These are phyloP conservation scores for Acleris holmiana DNA, from an alignment of 2,888 invertebrate species.

Conservation along the genomic window DNA sequence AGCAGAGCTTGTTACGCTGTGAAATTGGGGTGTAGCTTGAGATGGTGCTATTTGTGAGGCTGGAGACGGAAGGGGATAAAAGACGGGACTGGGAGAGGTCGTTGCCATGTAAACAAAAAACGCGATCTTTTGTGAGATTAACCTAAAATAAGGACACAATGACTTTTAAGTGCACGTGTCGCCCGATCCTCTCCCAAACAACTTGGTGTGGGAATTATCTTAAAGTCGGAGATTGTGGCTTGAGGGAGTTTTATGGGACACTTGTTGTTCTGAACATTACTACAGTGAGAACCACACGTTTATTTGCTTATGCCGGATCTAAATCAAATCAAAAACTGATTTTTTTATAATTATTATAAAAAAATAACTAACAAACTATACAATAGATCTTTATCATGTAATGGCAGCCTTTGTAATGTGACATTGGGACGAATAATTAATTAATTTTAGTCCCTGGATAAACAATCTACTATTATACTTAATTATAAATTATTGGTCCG, in stretches of 20 bases:
- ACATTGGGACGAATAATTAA: too few relatives aligned
- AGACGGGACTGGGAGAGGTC: constrained; percentile 63
- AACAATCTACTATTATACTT: too few relatives aligned
- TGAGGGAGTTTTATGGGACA: constrained; percentile 29
- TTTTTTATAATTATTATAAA: too few relatives aligned
- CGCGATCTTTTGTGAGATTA: constrained; percentile 67
- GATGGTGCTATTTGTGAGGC: constrained; percentile 55
- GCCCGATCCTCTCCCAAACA: neutral
- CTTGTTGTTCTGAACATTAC: constrained; percentile 15
- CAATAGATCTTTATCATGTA: too few relatives aligned
- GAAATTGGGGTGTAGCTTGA: constrained; percentile 62
- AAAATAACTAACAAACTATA: too few relatives aligned
- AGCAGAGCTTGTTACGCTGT: constrained; percentile 60
- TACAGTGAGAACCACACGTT: too few relatives aligned
- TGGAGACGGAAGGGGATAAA: constrained; percentile 56
- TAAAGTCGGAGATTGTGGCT: constrained; percentile 13
- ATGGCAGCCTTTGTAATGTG: too few relatives aligned
- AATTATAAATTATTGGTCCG: too few relatives aligned
- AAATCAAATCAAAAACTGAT: too few relatives aligned
- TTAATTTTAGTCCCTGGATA: too few relatives aligned
- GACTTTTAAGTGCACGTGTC: constrained; percentile 35
- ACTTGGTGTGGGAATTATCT: constrained; percentile 18
- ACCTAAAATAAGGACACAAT: constrained; percentile 40
- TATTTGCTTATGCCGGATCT: too few relatives aligned
- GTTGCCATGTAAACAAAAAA: constrained; percentile 71